phyloP scores from a whole-genome alignment of 2,113 vertebrate species.

The Haemorhous mexicanus region DNA sequence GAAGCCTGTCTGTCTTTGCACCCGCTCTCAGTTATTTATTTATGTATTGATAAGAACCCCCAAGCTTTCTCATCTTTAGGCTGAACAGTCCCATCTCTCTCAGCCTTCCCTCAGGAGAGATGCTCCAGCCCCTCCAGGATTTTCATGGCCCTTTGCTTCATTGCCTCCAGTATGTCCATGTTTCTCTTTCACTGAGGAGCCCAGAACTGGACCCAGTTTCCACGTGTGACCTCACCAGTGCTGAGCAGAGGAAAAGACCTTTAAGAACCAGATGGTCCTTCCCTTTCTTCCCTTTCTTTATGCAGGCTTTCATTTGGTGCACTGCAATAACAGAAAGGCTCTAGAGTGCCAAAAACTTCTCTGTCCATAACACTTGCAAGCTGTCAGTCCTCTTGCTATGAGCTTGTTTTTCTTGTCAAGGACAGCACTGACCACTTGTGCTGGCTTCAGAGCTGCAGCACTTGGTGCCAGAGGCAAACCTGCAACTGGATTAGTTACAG shows the following conservation, averaged over 20 bases:
- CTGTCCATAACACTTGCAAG: neutral
- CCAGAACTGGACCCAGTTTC: neutral
- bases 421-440: neutral
- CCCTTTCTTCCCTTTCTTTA: neutral
- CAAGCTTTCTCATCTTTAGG: neutral
- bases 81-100: neutral
- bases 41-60: neutral
- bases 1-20: fast-evolving
- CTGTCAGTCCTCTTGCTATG: neutral
- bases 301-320: neutral
- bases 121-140: neutral
- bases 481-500: neutral
- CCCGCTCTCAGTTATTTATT: neutral
- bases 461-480: neutral
- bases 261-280: neutral
- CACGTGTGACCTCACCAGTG: neutral
- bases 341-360: neutral
- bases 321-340: neutral
- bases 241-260: neutral
- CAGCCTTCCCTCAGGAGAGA: neutral
- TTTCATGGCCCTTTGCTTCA: neutral
- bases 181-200: neutral
- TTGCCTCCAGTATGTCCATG: neutral
- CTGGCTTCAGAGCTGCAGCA: neutral
- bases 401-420: constrained; percentile 23